These are phyloP conservation scores for Drosophila subobscura DNA, from an alignment of 1,140 invertebrate genomes.

Conservation along the genomic window DNA sequence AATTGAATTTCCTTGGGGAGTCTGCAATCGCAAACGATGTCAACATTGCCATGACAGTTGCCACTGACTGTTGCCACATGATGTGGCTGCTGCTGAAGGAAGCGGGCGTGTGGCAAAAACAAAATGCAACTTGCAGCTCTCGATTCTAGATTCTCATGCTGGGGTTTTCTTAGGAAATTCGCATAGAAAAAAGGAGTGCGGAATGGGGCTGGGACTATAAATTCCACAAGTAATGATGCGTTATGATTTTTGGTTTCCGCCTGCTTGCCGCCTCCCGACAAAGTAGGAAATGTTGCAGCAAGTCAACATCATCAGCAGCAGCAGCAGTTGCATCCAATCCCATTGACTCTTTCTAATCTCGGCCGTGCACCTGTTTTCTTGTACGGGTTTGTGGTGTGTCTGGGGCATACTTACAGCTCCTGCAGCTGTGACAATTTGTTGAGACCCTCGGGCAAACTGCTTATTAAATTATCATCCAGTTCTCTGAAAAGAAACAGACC, in stretches of 20 bases:
- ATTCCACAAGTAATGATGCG: conserved; percentile 81
- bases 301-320: conserved; percentile 39
- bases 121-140: conserved; percentile 54
- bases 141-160: conserved; percentile 9
- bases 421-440: conserved; percentile 87
- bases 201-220: conserved; percentile 60
- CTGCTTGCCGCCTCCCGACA: conserved; percentile 63
- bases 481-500: conserved; percentile 85
- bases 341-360: conserved; percentile 33
- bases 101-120: conserved; percentile 46
- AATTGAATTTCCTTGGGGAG: conserved; percentile 79
- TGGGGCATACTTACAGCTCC: conserved; percentile 87
- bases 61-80: conserved; percentile 29
- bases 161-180: conserved; percentile 9
- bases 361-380: conserved; percentile 48
- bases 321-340: conserved; percentile 16
- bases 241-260: conserved; percentile 82
- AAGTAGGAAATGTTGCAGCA: conserved; percentile 67
- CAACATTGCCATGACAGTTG: conserved; percentile 48
- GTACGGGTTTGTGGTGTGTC: no score
- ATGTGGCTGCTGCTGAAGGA: conserved; percentile 9
- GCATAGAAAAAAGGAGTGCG: conserved; percentile 14
- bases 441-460: conserved; percentile 87
- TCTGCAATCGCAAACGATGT: conserved; percentile 59
- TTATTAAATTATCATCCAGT: conserved; percentile 89